These are phyloP conservation scores for Megaustenia siamemsis DNA, from an alignment of 2,888 invertebrate genomes.

Conservation along the genomic window DNA sequence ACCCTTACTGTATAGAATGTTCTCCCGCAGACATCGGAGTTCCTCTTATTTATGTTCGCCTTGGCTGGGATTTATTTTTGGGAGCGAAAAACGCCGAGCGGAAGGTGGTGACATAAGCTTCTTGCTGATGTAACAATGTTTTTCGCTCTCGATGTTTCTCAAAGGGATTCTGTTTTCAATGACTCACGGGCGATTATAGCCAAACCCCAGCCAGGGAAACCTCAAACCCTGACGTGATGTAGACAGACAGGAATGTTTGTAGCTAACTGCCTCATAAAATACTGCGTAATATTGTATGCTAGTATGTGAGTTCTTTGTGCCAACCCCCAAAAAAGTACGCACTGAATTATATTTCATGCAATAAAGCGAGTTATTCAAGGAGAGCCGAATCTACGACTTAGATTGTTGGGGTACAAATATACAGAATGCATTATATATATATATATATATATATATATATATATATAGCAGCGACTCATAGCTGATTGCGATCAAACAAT, in stretches of 20 bases:
- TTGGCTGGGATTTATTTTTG: not conserved
- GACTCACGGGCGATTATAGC: slow-evolving; percentile 17
- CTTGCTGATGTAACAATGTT: not conserved
- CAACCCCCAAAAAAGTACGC: not conserved
- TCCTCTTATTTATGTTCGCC: too few species aligned
- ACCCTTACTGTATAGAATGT: too few species aligned
- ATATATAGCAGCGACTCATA: not conserved
- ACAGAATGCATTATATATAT: not conserved
- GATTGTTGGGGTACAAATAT: too few species aligned
- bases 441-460: not conserved
- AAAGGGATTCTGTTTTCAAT: slow-evolving; percentile 20
- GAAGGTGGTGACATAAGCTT: slow-evolving; percentile 25
- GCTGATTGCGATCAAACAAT: too few species aligned
- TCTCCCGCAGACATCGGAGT: too few species aligned
- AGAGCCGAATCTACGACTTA: too few species aligned
- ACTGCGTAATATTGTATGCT: not conserved
- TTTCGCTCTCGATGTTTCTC: not conserved
- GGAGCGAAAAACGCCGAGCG: not conserved
- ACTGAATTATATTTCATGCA: not conserved
- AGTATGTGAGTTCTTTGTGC: not conserved
- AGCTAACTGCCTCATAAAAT: not conserved
- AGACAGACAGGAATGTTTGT: slow-evolving; percentile 6
- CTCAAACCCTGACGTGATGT: not conserved
- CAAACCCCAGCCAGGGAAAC: not conserved
- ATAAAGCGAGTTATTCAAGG: too few species aligned